These are phyloP conservation scores for Hirtodrosophila confusa DNA, from an alignment of 2,888 invertebrate species.

Conservation along the genomic window DNA sequence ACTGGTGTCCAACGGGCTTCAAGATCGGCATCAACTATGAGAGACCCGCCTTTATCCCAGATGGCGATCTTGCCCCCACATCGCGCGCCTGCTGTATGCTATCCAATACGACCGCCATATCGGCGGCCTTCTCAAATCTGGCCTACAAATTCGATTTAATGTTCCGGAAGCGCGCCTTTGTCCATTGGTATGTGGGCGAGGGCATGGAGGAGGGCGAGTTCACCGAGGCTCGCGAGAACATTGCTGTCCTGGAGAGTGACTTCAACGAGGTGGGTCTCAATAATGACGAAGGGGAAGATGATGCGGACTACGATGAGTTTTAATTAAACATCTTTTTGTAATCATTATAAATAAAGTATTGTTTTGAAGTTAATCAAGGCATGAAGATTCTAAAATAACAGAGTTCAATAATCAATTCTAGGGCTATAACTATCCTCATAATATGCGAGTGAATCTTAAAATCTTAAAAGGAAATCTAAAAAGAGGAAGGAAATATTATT, in stretches of 20 bases:
- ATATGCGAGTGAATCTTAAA: too few species aligned
- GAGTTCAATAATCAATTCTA: too few species aligned
- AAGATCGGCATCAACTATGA: slow-evolving; percentile 95
- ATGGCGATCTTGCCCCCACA: slow-evolving; percentile 92
- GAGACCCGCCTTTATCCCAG: slow-evolving; percentile 90
- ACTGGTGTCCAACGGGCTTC: slow-evolving; percentile 97
- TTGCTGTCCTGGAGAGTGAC: slow-evolving; percentile 82
- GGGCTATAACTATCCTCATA: too few species aligned
- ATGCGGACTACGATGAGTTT: slow-evolving; percentile 69
- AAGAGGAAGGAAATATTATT: too few species aligned
- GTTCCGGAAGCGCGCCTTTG: slow-evolving; percentile 89
- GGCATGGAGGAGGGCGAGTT: slow-evolving; percentile 84
- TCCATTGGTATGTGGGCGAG: slow-evolving; percentile 92
- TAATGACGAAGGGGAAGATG: slow-evolving; percentile 66
- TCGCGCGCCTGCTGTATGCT: slow-evolving; percentile 95
- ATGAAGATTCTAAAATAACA: too few species aligned
- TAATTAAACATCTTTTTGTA: slow-evolving; percentile 8
- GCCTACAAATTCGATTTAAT: slow-evolving; percentile 96
- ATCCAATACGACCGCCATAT: slow-evolving; percentile 95
- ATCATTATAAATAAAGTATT: too few species aligned
- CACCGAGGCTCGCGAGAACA: slow-evolving; percentile 83
- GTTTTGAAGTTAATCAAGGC: too few species aligned
- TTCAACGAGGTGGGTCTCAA: slow-evolving; percentile 83
- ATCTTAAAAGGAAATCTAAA: too few species aligned
- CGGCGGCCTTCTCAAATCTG: slow-evolving; percentile 94